Conservation (phyloP, 2,113 vertebrate species). For the Rhodinocichla rosea region DNA sequence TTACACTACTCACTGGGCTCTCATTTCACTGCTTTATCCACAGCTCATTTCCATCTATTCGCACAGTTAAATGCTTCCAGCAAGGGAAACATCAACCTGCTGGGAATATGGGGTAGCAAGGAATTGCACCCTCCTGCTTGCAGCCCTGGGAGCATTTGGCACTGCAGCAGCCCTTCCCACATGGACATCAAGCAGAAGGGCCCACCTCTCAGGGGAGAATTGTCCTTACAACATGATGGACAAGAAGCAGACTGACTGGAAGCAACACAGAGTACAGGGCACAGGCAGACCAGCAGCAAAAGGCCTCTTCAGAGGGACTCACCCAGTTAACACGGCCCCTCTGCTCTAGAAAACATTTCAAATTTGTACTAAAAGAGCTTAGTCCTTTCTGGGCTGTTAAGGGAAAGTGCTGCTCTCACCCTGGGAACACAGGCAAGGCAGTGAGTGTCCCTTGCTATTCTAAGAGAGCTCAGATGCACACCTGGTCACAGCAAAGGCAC, state of each 20-base stretch:
- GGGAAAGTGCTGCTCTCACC: not conserved
- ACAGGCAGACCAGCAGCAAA: not conserved
- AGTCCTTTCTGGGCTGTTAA: not conserved
- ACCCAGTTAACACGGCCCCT: not conserved
- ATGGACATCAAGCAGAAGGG: not conserved
- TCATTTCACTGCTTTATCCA: not conserved
- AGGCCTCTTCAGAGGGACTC: not conserved
- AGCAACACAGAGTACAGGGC: not conserved
- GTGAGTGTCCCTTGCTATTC: not conserved
- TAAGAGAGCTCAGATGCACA: conserved; percentile 20
- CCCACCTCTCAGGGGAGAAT: not conserved
- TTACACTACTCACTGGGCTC: not conserved
- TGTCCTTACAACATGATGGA: not conserved
- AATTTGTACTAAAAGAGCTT: not conserved
- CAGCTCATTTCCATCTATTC: not conserved
- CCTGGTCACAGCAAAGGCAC: conserved; percentile 61
- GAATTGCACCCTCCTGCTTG: not conserved
- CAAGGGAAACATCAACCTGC: not conserved
- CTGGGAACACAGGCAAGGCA: not conserved
- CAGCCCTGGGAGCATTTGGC: not conserved
- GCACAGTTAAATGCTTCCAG: not conserved
- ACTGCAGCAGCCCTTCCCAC: not conserved
- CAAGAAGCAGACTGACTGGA: not conserved
- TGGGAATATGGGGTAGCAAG: not conserved
- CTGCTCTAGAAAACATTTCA: not conserved